Evolutionary conservation across 2,113 vertebrate species (phyloP), one percentile per base, ranked within the genome.

Genomic region (Protomyctophum bolini): DNA sequence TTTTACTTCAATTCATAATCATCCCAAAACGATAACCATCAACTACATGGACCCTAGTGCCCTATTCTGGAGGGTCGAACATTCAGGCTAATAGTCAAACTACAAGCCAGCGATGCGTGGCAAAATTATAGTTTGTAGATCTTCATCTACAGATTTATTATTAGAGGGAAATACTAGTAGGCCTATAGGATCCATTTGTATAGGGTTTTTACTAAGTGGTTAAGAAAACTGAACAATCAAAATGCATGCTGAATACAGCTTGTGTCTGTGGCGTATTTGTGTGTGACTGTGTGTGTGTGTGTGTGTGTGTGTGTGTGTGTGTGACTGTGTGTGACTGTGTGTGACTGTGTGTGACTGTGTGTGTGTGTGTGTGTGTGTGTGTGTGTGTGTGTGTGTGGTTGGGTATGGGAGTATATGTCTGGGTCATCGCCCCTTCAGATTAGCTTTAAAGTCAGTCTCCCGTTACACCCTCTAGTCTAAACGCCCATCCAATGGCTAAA

Each of bases 341-440:
- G n/a, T 15, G 54, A 5, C 7, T 12, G 54, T 56, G 54, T 41
- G 33, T 41, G 33, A 2, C 2, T 41, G 33, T 2, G 33, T 41
- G 54, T 15, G 54, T 56, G 54, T 56, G 54, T 14, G n/a, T 56
- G 54, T 49, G 61, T 50, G 46, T 48, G 8, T 63, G 7, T 50
- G 51, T 15, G 50, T 49, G 46, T 49, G 46, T 1, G 48, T 50
- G 28, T 52, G 57, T 54, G 45, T 63, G 45, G 56, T 68, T n/a
- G 65, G 55, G 66, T 74, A 47, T 8, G 50, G 70, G 75, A 80
- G 58, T 62, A 80, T 62, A 80, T 10, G 74, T 86, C 86, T 87
- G 77, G 85, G 81, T 88, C 81, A 81, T 10, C 29, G 79, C 76
- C 68, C 12, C 66, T 15, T 41, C 73, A 83, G 81, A 86, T 83